Base-by-base conservation (phyloP, 1,140 invertebrate genomes). In the Lepidotrigona ventralis region DNA sequence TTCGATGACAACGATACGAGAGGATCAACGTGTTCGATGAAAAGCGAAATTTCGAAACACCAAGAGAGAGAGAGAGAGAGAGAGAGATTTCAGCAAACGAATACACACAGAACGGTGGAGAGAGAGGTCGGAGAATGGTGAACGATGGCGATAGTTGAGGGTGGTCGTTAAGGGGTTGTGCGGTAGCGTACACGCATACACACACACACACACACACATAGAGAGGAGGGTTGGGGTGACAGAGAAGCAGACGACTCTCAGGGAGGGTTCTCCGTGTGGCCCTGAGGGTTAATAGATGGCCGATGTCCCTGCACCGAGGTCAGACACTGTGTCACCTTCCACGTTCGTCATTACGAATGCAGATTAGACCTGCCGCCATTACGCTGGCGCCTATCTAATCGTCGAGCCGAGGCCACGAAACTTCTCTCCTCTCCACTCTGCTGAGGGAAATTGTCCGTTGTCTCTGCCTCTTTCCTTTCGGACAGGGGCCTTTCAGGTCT, bases 331-430 rank as follows among this genome's bases (percentile, higher is more conserved):
- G 91, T 92, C 91, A 92, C 89, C 91, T 92, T 92, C 90, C 85
- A 86, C 90, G 90, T 90, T 86, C 90, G 89, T 92, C 90, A 92
- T 92, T 92, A 92, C 91, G 79, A 90, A 92, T 92, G 91, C 91
- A 92, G 89, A 92, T 92, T 92, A 87, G 85, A 91, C 86, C 83
- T 79, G 64, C 79, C 73, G 58, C 83, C 86, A 90, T 90, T 91
- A 90, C 85, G 76, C 82, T 70, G 83, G 71, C 86, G 73, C 85
- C 86, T 89, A 90, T 90, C 90, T 91, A 91, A 91, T 91, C 90
- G 86, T 87, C 79, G 39, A 8, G 80, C 58, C 78, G 77, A 84
- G 73, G 73, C 66, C 71, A 70, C 85, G 83, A 88, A 90, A 90
- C 89, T 90, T 91, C 84, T 84, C 83, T 53, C 21, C 58, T n/a